Evolutionary conservation across 2,888 invertebrate species (phyloP), one percentile per base, ranked within the genome.

Genomic region (Exocentrus adspersus): DNA sequence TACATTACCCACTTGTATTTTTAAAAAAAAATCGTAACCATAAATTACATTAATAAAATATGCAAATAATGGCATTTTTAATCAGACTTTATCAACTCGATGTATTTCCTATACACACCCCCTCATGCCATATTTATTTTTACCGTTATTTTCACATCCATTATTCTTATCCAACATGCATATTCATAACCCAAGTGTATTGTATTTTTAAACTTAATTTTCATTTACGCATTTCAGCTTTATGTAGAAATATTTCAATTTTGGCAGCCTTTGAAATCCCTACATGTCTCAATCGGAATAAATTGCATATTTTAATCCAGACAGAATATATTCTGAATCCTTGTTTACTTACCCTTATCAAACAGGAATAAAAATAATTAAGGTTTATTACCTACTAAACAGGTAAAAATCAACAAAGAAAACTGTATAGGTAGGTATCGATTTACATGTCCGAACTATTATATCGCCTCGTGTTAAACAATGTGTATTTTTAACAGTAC

Each of bases 401-500:
- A 24, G 3, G 24, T 7, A 24, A 24, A n/a, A 24, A 24, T 24
- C 24, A 24, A 24, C 24, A 24, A 24, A 24, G 7, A 24, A 24
- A 3, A 3, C 24, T 24, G n/a, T n/a, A n/a, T n/a, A n/a, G n/a
- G n/a, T n/a, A n/a, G n/a, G n/a, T n/a, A 37, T 37, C 37, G 12
- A 37, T 37, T 24, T 14, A 37, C 14, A 14, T 37, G 10, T n/a
- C 37, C 12, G 37, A 24, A 24, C 24, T 37, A 37, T 12, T 10
- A 48, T 48, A 16, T 48, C 9, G 48, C 28, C 16, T 24, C 6
- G 28, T 24, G 48, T 28, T 2, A 16, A 48, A 48, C 17, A 48
- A 48, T 28, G 16, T 48, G 28, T 48, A 48, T 28, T 28, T 48
- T 48, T n/a, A n/a, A 45, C 45, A 17, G 45, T 45, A 20, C 16